Evolutionary conservation across 2,888 invertebrate species (phyloP).

Genomic region (Limulus polyphemus): DNA sequence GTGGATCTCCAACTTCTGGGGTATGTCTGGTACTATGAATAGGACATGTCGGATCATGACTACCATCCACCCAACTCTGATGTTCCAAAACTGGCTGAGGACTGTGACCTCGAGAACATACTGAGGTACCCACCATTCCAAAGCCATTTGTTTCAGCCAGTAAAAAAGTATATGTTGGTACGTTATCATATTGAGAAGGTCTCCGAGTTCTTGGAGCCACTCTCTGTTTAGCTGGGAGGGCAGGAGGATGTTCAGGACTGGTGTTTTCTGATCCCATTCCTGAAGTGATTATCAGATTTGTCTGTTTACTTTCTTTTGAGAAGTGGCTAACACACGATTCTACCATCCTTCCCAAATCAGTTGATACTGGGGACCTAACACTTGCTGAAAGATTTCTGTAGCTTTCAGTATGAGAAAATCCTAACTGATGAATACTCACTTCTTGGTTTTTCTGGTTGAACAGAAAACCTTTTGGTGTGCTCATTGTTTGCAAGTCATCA

Average conservation of each 20-base stretch:
- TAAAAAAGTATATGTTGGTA: too few species aligned
- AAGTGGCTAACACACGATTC: too few species aligned
- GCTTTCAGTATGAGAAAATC: too few species aligned
- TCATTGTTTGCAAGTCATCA: constrained; percentile 15
- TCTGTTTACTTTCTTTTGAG: too few species aligned
- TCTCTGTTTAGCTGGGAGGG: constrained; percentile 49
- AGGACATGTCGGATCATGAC: constrained; percentile 19
- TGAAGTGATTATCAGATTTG: too few species aligned
- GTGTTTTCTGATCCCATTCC: not conserved
- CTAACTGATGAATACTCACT: too few species aligned
- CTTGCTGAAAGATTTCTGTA: too few species aligned
- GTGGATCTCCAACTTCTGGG: constrained; percentile 37
- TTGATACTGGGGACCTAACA: too few species aligned
- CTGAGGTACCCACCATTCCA: not conserved
- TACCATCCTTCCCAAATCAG: too few species aligned
- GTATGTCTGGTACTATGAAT: constrained; percentile 11
- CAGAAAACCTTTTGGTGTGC: too few species aligned
- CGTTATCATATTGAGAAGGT: constrained; percentile 57
- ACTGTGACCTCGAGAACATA: constrained; percentile 16
- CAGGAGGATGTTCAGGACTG: constrained; percentile 39
- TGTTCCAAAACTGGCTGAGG: constrained; percentile 4
- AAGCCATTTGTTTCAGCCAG: not conserved
- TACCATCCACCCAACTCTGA: constrained; percentile 15
- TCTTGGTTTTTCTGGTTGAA: too few species aligned
- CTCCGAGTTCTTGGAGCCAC: constrained; percentile 43